Conservation (phyloP, 2,888 invertebrate species). For the Aspidiotus rigidus region DNA sequence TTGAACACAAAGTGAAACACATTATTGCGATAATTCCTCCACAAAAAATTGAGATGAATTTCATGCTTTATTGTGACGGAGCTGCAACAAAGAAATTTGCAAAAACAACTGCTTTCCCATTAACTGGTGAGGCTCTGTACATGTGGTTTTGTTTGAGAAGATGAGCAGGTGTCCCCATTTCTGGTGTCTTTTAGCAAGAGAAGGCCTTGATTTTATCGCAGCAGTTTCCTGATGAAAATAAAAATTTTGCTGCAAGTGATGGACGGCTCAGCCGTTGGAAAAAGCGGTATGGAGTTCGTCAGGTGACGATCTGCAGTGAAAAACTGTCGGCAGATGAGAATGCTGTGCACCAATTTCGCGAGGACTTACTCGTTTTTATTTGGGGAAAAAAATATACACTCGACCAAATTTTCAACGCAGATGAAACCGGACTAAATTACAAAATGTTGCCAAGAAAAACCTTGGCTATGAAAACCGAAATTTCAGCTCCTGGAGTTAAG, state of each 20-base stretch:
- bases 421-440: conserved; percentile 39
- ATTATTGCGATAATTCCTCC: too few species aligned
- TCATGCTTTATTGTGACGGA: background rate
- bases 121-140: conserved; percentile 9
- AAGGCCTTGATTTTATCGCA: background rate
- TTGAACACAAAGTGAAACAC: too few species aligned
- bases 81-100: background rate
- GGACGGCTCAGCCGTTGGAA: conserved; percentile 4
- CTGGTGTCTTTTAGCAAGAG: background rate
- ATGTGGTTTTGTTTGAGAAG: conserved; percentile 10
- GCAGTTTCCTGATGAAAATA: conserved; percentile 7
- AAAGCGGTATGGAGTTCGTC: background rate
- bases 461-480: conserved; percentile 37
- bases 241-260: conserved; percentile 2
- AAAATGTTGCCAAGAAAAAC: conserved; percentile 38
- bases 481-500: conserved; percentile 38
- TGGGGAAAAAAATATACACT: conserved; percentile 33
- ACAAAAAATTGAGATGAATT: background rate
- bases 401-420: conserved; percentile 39
- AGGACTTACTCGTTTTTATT: too few species aligned
- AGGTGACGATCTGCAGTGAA: background rate
- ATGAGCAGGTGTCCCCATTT: background rate
- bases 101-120: background rate
- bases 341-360: background rate
- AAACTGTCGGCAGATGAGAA: background rate